phyloP scores from a whole-genome alignment of 2,888 invertebrate genomes.

The Lasiommata megera region DNA sequence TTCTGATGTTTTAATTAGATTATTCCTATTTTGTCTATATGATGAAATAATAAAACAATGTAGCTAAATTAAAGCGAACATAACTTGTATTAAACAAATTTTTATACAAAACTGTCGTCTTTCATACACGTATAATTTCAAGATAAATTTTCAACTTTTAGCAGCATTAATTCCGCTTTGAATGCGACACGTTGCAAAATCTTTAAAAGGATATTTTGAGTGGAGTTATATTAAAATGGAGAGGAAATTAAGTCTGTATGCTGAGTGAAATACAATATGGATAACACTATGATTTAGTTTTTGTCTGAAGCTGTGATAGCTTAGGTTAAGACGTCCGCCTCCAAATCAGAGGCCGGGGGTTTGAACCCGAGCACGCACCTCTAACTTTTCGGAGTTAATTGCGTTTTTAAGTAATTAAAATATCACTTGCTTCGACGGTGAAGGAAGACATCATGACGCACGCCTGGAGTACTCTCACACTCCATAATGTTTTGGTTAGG shows the following conservation, averaged over 20 bases:
- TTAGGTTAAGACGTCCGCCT: no score
- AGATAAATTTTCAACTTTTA: slow-evolving; percentile 29
- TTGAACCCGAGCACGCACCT: no score
- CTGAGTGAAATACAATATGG: background rate
- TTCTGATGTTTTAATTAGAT: no score
- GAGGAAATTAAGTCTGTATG: slow-evolving; percentile 28
- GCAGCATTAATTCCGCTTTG: slow-evolving; percentile 25
- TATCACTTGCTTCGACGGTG: no score
- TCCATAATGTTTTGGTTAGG: no score
- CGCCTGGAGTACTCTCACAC: no score
- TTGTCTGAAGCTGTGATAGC: no score
- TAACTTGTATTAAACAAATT: slow-evolving; percentile 13
- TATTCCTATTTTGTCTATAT: background rate
- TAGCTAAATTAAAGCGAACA: background rate
- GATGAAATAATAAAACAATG: background rate
- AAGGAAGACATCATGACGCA: no score
- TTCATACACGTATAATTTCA: slow-evolving; percentile 23
- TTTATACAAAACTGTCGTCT: slow-evolving; percentile 19
- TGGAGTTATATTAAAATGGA: slow-evolving; percentile 31
- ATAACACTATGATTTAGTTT: background rate
- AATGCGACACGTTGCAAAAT: slow-evolving; percentile 34
- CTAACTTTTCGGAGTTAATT: no score
- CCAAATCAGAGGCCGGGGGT: no score
- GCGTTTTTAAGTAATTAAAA: no score
- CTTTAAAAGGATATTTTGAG: slow-evolving; percentile 30